Evolutionary conservation across 2,888 invertebrate genomes (phyloP).

Genomic region (Thereva nobilitata): DNA sequence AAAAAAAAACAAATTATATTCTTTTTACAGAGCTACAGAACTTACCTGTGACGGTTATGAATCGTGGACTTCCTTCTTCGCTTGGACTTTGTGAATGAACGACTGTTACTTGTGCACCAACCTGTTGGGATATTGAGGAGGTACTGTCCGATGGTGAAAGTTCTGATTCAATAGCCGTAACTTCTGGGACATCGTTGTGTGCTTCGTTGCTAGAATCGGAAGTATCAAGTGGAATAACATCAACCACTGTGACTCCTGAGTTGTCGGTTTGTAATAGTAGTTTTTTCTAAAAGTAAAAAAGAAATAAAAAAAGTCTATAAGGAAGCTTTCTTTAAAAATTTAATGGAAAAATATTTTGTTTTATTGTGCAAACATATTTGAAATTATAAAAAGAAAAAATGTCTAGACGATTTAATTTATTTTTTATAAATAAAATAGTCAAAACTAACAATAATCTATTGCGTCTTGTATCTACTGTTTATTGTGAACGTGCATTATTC

Average conservation of each 20-base stretch:
- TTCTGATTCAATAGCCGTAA: constrained; percentile 42
- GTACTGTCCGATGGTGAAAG: constrained; percentile 51
- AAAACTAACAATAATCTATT: no score
- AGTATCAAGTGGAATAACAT: constrained; percentile 55
- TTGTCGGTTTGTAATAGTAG: constrained; percentile 47
- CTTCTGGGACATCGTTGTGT: constrained; percentile 40
- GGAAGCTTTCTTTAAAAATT: not conserved
- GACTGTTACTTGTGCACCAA: constrained; percentile 55
- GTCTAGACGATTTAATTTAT: no score
- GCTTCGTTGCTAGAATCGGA: constrained; percentile 52
- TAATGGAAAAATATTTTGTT: not conserved
- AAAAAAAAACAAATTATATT: not conserved
- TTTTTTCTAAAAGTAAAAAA: constrained; percentile 49
- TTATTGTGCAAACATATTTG: no score
- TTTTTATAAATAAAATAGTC: no score
- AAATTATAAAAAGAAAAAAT: no score
- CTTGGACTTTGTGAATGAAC: constrained; percentile 50
- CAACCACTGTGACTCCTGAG: constrained; percentile 51
- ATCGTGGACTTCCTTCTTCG: constrained; percentile 51
- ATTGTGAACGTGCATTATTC: no score
- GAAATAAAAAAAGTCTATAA: not conserved
- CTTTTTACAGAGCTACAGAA: constrained; percentile 7
- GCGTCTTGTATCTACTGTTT: no score
- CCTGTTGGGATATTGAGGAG: constrained; percentile 52
- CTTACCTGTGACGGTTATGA: constrained; percentile 57